A percentile compares a stretch with the other conserved stretches of the same genome.
phyloP scores from a whole-genome alignment of 1,140 invertebrate genomes.

The Zaprionus ornatus region DNA sequence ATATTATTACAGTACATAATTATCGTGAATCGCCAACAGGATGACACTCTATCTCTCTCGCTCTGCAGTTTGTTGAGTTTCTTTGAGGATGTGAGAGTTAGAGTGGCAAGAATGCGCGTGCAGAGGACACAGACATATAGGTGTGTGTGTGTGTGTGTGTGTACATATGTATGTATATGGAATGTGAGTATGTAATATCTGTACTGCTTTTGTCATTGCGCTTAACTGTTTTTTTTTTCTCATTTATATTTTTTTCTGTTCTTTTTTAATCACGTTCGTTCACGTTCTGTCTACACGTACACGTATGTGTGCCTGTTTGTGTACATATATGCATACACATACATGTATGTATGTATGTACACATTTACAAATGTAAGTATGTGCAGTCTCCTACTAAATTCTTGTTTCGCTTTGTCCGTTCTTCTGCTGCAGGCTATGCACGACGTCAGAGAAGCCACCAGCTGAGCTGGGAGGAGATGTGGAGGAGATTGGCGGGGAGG shows the following conservation, averaged over 20 bases:
- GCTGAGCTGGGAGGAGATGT: background rate
- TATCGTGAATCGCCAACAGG: conserved; percentile 43
- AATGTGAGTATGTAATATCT: background rate
- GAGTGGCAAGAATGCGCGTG: background rate
- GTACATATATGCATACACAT: background rate
- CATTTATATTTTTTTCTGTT: too few relatives aligned
- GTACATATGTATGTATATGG: background rate
- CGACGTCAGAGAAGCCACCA: conserved; percentile 54
- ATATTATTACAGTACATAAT: conserved; percentile 50
- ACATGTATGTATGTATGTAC: background rate
- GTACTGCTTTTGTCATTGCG: background rate
- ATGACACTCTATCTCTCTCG: background rate
- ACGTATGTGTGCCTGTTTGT: background rate
- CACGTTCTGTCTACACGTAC: background rate
- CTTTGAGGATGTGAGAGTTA: background rate
- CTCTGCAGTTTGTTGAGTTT: conserved; percentile 12
- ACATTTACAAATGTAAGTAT: background rate
- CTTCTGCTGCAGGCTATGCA: conserved; percentile 48
- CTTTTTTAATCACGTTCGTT: background rate
- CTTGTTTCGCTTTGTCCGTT: conserved; percentile 71
- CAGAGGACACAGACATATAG: background rate
- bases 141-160: background rate
- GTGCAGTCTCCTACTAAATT: conserved; percentile 56
- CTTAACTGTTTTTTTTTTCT: background rate
- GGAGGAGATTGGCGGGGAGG: conserved; percentile 11